A percentile compares a stretch with the other conserved stretches of the same genome.
Conservation (phyloP, 2,888 invertebrate genomes). For the Schizaphis graminum region DNA sequence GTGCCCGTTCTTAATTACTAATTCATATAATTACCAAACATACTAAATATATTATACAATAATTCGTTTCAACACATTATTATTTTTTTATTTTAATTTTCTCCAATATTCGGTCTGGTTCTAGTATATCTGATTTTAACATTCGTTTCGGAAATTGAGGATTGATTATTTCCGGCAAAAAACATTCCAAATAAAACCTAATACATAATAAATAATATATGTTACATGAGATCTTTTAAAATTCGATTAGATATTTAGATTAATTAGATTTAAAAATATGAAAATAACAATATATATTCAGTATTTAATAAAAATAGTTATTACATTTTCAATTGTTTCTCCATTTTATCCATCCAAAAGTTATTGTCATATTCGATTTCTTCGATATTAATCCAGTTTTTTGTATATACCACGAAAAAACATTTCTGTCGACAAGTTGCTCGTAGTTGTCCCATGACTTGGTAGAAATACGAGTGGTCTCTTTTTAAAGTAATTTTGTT, state of each 20-base stretch:
- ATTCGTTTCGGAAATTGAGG: background rate
- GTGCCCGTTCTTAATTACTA: too few species aligned
- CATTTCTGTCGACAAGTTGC: background rate
- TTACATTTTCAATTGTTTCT: background rate
- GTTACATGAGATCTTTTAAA: too few species aligned
- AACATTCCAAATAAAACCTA: conserved; percentile 1
- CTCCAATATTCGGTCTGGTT: conserved; percentile 2
- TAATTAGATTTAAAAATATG: background rate
- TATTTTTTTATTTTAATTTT: background rate
- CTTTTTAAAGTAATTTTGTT: background rate
- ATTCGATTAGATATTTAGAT: too few species aligned
- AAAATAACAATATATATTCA: background rate
- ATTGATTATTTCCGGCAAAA: too few species aligned
- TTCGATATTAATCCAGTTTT: background rate
- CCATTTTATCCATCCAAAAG: conserved; percentile 2
- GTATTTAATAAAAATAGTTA: background rate
- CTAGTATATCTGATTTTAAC: conserved; percentile 8
- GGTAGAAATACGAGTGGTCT: background rate
- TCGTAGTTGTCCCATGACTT: background rate
- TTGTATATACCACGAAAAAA: background rate
- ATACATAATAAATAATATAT: background rate
- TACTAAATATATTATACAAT: too few species aligned
- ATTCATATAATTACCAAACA: too few species aligned
- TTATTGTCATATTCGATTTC: background rate
- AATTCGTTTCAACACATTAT: too few species aligned